Base-by-base conservation (phyloP, 2,888 invertebrate species). In the Tinea semifulvella region DNA sequence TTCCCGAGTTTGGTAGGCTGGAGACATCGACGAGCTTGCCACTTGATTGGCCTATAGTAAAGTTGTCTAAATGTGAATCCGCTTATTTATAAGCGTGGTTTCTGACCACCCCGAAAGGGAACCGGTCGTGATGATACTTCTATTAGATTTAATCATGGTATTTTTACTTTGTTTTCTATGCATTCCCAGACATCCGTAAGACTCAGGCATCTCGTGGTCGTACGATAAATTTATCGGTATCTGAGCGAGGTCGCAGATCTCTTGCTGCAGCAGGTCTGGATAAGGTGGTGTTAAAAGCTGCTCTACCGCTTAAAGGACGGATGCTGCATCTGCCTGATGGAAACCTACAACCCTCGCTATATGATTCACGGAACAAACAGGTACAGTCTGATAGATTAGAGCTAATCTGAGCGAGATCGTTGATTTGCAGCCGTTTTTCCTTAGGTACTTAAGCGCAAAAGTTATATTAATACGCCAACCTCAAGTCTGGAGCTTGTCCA, bases 181-280 rank as follows among this genome's bases (percentile, higher is more conserved):
- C 11, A 2, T 17, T 17, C n/a, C 20, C 28, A 43, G 43, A 43
- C 20, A 43, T 43, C 19, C 31, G 43, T 14, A 16, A 43, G 13
- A 43, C 43, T 4, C 27, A 14, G 19, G 43, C 43, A 7, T 40
- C 42, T 28, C 43, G 46, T 16, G 92, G 92, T 1, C 76, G 88
- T 45, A 90, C 90, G 50, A 92, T 93, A 56, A 91, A 93, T 66
- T 68, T 93, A 52, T 88, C 92, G 1, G 61, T 93, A 52, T 91
- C 91, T 0, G 68, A 76, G 42, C 72, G 92, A 40, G 92, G 90
- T 0, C 75, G 88, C 49, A 81, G 83, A 22, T 89, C 91, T 1
- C 69, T 93, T 35, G 72, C 76, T 43, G 64, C 67, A 7, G 82
- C 91, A 0, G 88, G 86, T 8, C 63, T 92, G 27, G 89, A 89